A percentile compares a stretch with the other conserved stretches of the same genome.
These are phyloP conservation scores for Planococcus citri DNA, from an alignment of 1,140 invertebrate species.

Conservation along the genomic window DNA sequence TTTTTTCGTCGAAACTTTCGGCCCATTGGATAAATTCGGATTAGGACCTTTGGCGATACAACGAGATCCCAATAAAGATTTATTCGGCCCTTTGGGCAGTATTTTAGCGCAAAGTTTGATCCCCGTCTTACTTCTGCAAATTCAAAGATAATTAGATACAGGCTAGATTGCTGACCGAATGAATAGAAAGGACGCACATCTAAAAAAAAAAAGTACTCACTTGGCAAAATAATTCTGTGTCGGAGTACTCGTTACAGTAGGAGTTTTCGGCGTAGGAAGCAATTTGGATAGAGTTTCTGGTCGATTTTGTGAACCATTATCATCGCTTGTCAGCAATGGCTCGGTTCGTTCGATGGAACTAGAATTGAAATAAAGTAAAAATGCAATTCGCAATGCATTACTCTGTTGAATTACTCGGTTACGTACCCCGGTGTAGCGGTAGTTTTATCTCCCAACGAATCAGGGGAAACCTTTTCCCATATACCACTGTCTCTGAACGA, in stretches of 20 bases:
- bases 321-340: neutral
- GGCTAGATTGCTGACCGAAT: too few species aligned
- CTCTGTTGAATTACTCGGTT: too few species aligned
- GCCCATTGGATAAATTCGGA: slow-evolving; percentile 46
- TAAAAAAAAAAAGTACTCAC: neutral
- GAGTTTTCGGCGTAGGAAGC: neutral
- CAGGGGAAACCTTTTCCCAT: neutral
- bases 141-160: neutral
- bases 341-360: neutral
- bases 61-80: slow-evolving; percentile 34
- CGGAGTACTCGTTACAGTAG: neutral
- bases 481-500: neutral
- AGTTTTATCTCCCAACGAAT: neutral
- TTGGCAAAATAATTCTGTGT: neutral
- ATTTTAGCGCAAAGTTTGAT: slow-evolving; percentile 31
- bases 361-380: neutral
- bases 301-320: neutral
- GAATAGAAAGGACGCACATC: too few species aligned
- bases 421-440: neutral
- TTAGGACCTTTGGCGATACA: slow-evolving; percentile 46
- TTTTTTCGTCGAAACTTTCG: slow-evolving; percentile 30
- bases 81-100: slow-evolving; percentile 43
- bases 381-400: neutral
- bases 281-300: neutral
- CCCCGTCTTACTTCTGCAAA: slow-evolving; percentile 1